Evolutionary conservation across 1,140 invertebrate genomes (phyloP), one percentile per base, ranked within the genome.

Genomic region (Lineus longissimus): DNA sequence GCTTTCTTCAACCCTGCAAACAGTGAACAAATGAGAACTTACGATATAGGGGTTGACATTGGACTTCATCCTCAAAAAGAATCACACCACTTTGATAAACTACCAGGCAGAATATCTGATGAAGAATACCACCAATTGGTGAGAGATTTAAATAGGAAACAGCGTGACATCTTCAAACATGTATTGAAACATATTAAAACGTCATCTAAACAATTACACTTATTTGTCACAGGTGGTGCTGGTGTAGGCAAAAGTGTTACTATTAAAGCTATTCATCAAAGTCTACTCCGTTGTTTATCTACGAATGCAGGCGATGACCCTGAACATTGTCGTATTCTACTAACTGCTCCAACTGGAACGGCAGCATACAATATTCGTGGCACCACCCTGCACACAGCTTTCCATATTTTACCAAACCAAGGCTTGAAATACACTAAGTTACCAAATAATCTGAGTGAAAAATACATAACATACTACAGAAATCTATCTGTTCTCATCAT

Each of bases 151-250:
- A 51, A 51, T 51, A n/a, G n/a, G n/a, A 51, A 27, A 51, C 47
- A 51, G n/a, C n/a, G 25, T 51, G 47, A 4, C 9, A 51, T 51
- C 9, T 51, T 51, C 25, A 51, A 19, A 51, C 47, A 51, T 51
- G 25, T 51, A 4, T 6, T 27, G n/a, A 19, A 51, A 27, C 47
- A 51, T n/a, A 51, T 51, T 23, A 19, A 27, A 51, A 51, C 47
- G 6, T 23, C n/a, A 23, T 6, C 6, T 51, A n/a, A 51, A 51
- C 6, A 27, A 9, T 64, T 70, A 15, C 41, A 54, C 22, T 2
- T 68, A 15, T 68, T 68, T 57, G n/a, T 64, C 15, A 68, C 59
- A 17, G 66, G 66, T 30, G 59, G 59, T 19, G 63, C 62, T 36
- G 56, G 63, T 19, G 59, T 55, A 29, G 66, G 66, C 45, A 66